A percentile compares a stretch with the other conserved stretches of the same genome.
Evolutionary conservation across 2,113 vertebrate genomes (phyloP).

Genomic region (Verasper variegatus): DNA sequence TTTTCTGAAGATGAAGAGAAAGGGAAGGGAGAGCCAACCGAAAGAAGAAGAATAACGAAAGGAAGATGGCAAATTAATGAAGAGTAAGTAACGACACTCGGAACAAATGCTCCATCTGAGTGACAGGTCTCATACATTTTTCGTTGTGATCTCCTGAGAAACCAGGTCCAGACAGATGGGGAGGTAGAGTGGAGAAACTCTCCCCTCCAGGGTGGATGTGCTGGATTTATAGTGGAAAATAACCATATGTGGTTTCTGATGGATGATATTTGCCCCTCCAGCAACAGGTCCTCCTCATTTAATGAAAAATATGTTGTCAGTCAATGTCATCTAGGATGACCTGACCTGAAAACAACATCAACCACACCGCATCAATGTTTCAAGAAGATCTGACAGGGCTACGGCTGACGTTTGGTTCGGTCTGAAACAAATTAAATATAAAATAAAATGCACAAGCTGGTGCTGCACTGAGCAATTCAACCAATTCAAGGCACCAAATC

Average conservation of each 20-base stretch:
- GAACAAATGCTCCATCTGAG: conserved; percentile 53
- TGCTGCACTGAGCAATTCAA: too few species aligned
- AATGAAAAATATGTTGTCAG: too few species aligned
- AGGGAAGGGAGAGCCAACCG: neutral
- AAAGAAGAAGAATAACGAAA: conserved; percentile 11
- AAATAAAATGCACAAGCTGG: too few species aligned
- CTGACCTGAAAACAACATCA: too few species aligned
- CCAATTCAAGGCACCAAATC: too few species aligned
- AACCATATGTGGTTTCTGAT: neutral
- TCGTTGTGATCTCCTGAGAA: conserved; percentile 61
- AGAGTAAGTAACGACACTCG: conserved; percentile 43
- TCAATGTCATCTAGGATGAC: too few species aligned
- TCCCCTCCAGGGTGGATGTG: neutral
- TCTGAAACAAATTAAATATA: too few species aligned
- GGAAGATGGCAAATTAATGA: conserved; percentile 5
- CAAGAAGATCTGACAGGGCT: neutral
- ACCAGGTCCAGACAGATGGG: conserved; percentile 43
- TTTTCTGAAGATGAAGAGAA: neutral
- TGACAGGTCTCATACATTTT: conserved; percentile 70
- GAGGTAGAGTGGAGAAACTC: conserved; percentile 3
- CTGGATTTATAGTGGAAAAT: conserved; percentile 34
- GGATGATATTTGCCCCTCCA: neutral
- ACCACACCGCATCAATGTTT: too few species aligned
- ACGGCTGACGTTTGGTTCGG: too few species aligned
- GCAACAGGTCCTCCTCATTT: neutral